Evolutionary conservation across 2,113 vertebrate genomes (phyloP).

Genomic region (Cyprinodon tularosa): DNA sequence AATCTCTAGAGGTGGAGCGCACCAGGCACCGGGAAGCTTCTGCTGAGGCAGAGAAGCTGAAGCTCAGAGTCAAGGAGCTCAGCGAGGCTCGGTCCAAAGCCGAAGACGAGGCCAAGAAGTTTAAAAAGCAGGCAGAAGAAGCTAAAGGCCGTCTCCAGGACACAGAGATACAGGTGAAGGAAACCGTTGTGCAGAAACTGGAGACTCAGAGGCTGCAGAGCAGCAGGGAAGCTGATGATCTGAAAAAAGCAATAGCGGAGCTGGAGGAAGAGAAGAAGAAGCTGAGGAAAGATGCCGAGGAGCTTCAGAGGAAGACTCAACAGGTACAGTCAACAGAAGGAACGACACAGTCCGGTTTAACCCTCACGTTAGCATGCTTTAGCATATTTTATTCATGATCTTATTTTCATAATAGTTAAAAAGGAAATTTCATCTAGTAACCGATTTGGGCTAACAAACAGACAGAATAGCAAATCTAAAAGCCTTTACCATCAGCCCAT

Average conservation of each 20-base stretch:
- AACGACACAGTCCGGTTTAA: not conserved
- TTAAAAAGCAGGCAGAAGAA: slow-evolving; percentile 91
- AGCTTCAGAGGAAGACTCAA: slow-evolving; percentile 90
- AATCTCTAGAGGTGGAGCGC: slow-evolving; percentile 88
- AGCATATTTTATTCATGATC: not conserved
- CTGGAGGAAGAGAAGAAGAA: slow-evolving; percentile 90
- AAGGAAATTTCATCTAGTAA: too few relatives aligned
- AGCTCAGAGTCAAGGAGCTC: slow-evolving; percentile 86
- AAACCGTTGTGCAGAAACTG: slow-evolving; percentile 86
- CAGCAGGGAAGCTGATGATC: slow-evolving; percentile 84
- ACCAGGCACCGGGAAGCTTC: slow-evolving; percentile 86
- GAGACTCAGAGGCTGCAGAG: slow-evolving; percentile 92
- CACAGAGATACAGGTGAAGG: slow-evolving; percentile 83
- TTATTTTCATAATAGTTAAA: too few relatives aligned
- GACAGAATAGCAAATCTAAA: too few relatives aligned
- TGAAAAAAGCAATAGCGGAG: slow-evolving; percentile 84
- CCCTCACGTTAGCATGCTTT: not conserved
- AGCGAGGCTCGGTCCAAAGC: slow-evolving; percentile 88
- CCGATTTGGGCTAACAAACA: too few relatives aligned
- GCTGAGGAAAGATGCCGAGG: slow-evolving; percentile 85
- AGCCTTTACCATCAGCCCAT: too few relatives aligned
- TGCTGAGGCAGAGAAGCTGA: slow-evolving; percentile 88
- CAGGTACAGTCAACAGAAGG: slow-evolving; percentile 80
- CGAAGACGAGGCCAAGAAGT: slow-evolving; percentile 88
- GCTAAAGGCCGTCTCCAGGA: slow-evolving; percentile 82